These are phyloP conservation scores for Diuraphis noxia DNA, from an alignment of 1,140 invertebrate species.

Conservation along the genomic window DNA sequence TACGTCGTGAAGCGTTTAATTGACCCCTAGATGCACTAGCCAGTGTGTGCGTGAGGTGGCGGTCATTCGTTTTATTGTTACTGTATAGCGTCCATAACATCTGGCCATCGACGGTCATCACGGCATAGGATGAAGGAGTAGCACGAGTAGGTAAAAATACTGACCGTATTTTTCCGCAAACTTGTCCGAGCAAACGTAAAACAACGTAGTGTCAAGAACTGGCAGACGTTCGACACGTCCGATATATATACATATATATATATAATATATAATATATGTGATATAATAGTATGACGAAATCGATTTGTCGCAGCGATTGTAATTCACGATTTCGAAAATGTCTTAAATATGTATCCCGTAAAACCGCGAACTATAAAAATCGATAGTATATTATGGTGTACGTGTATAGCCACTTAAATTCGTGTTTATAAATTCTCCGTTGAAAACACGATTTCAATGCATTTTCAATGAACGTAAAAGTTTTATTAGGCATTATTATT, in stretches of 20 bases:
- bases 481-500: constrained; percentile 15
- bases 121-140: background rate
- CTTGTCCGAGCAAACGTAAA: background rate
- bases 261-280: no score
- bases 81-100: background rate
- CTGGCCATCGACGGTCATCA: background rate
- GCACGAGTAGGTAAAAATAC: background rate
- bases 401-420: constrained; percentile 4
- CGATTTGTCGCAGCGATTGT: constrained; percentile 5
- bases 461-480: constrained; percentile 6
- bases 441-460: background rate
- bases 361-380: background rate
- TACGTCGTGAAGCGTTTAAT: background rate
- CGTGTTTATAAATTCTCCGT: background rate
- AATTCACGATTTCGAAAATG: background rate
- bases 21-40: background rate
- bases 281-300: background rate
- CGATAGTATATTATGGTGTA: background rate
- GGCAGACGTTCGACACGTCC: background rate
- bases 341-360: background rate
- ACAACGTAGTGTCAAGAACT: background rate
- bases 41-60: background rate
- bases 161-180: background rate
- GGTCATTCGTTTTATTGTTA: constrained; percentile 18
- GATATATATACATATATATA: no score